Conservation (phyloP, 2,797 vertebrate species). For the Hippocampus kuda region DNA sequence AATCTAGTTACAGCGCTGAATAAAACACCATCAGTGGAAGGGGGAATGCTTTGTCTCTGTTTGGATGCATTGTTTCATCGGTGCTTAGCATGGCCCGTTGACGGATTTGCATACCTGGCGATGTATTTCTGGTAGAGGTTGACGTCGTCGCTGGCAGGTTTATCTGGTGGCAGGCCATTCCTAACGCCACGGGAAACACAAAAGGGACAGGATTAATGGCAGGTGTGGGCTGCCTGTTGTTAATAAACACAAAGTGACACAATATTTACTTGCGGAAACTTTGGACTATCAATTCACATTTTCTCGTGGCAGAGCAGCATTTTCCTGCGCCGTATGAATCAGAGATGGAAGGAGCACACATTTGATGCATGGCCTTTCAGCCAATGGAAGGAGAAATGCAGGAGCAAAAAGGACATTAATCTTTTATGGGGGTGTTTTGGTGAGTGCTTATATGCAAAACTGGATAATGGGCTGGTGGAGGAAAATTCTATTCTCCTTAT, state of each 20-base stretch:
- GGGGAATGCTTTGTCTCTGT: conserved; percentile 38
- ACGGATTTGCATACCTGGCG: conserved; percentile 89
- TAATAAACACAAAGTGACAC: conserved; percentile 76
- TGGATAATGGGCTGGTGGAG: conserved; percentile 52
- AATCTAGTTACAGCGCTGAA: conserved; percentile 52
- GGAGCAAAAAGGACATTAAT: conserved; percentile 61
- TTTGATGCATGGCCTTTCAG: conserved; percentile 70
- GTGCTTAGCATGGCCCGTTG: conserved; percentile 30
- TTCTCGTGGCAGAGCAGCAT: conserved; percentile 62
- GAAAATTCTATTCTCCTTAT: conserved; percentile 14
- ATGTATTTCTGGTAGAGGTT: conserved; percentile 99
- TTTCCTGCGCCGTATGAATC: conserved; percentile 65
- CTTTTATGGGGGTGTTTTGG: conserved; percentile 66
- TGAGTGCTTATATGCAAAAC: conserved; percentile 66
- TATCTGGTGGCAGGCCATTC: conserved; percentile 97
- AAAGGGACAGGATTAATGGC: conserved; percentile 71
- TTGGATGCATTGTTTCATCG: conserved; percentile 48
- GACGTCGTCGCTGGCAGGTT: conserved; percentile 90
- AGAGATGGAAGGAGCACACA: conserved; percentile 46
- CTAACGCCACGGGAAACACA: conserved; percentile 70
- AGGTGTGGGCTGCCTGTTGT: conserved; percentile 51
- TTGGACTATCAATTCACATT: conserved; percentile 73
- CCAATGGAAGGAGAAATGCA: conserved; percentile 64
- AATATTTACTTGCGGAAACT: conserved; percentile 74
- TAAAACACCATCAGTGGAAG: conserved; percentile 53